Base-by-base conservation (phyloP, 1,140 invertebrate genomes). In the Drosophila sulfurigaster region DNA sequence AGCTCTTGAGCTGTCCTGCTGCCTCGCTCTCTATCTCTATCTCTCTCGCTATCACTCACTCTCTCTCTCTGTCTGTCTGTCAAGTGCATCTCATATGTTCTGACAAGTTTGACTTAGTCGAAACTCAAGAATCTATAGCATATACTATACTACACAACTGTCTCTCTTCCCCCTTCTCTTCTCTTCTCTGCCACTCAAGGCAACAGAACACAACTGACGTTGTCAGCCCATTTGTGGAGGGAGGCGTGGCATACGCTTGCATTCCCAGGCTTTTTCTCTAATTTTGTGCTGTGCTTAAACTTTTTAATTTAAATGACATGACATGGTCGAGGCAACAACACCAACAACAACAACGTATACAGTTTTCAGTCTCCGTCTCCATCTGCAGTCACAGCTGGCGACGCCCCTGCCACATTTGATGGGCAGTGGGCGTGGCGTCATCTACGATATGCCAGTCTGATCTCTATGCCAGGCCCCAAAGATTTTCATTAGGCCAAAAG, bases 281-380 rank as follows among this genome's bases (percentile, higher is more conserved):
- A 83, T 75, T 74, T 70, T 63, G 13, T 58, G 64, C 67, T 77
- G 64, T 78, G 67, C 51, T 72, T 88, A 78, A 88, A 88, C 64
- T 83, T 88, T 88, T 89, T 88, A 89, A 89, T 85, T 89, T 89
- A 88, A 88, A 88, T 88, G 81, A 88, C 85, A 85, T 83, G 81
- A 79, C 64, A 62, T 60, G 45, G 48, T 38, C 51, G 59, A 60
- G 35, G 54, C 41, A 48, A 13, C 52, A 13, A 54, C 10, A 38
- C 7, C 5, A 13, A 30, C 28, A 16, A 6, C 20, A 28, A 4
- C 20, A 25, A 25, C 20, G 20, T 0, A 38, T 3, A 10, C 10
- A 38, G 8, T 57, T 8, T 51, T 15, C 28, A 56, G 13, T 15
- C 20, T 35, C 30, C 6, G 8, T 38, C 35, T 8, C 35, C 35